phyloP scores from a whole-genome alignment of 2,113 vertebrate species.

The Macaca mulatta region DNA sequence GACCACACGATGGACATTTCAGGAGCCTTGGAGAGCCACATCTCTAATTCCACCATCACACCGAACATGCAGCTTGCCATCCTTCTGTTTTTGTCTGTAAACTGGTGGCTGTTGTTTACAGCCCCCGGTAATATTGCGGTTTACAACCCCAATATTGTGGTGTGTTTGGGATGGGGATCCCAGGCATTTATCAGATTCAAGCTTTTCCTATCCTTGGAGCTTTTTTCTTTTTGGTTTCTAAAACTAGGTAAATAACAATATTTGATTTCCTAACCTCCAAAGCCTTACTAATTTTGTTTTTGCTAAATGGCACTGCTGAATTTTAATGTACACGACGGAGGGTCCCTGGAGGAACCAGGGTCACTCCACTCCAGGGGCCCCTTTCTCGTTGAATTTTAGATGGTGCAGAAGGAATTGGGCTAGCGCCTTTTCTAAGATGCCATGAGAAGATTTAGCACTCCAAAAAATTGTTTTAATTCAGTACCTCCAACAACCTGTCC shows the following conservation, averaged over 20 bases:
- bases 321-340: background rate
- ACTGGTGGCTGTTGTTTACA: background rate
- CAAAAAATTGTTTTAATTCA: background rate
- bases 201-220: background rate
- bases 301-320: background rate
- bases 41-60: background rate
- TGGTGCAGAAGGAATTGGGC: background rate
- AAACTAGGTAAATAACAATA: background rate
- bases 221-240: background rate
- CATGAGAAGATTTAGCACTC: background rate
- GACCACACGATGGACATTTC: background rate
- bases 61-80: rapidly evolving
- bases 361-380: rapidly evolving
- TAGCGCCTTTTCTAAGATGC: background rate
- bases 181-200: background rate
- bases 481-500: background rate
- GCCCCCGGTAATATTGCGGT: no score
- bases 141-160: background rate
- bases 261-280: background rate
- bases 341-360: background rate
- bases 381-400: background rate
- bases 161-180: background rate
- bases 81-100: background rate
- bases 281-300: background rate
- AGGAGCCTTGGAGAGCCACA: rapidly evolving